Evolutionary conservation across 2,888 invertebrate genomes (phyloP).

Genomic region (Apodemia zela): DNA sequence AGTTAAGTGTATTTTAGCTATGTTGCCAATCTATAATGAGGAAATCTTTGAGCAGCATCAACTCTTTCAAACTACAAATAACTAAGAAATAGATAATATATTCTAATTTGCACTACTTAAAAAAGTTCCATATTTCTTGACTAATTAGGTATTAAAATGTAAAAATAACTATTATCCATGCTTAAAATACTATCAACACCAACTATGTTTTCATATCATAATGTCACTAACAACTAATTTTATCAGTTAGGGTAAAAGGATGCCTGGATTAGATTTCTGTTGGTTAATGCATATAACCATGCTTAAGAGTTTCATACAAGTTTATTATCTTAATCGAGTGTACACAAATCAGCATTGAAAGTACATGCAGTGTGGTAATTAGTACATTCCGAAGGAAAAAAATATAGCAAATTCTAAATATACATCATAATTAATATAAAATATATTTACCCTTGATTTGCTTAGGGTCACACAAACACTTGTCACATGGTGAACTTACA

Average conservation of each 20-base stretch:
- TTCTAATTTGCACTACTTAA: neutral
- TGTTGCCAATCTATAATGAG: too few relatives aligned
- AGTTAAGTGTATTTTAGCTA: too few relatives aligned
- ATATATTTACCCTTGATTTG: conserved; percentile 76
- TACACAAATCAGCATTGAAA: conserved; percentile 55
- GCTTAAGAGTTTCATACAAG: conserved; percentile 51
- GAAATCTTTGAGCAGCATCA: too few relatives aligned
- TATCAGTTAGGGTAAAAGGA: neutral
- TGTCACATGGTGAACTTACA: conserved; percentile 63
- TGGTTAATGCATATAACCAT: conserved; percentile 49
- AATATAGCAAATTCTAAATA: conserved; percentile 67
- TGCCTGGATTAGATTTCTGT: conserved; percentile 23
- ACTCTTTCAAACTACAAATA: conserved; percentile 30
- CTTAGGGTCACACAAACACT: conserved; percentile 76
- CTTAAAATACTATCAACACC: conserved; percentile 11
- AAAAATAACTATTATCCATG: neutral
- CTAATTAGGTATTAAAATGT: too few relatives aligned
- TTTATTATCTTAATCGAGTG: conserved; percentile 45
- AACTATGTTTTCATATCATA: neutral
- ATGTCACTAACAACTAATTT: neutral
- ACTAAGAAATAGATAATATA: conserved; percentile 6
- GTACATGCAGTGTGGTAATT: conserved; percentile 66
- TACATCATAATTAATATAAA: conserved; percentile 66
- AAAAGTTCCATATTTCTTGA: too few relatives aligned
- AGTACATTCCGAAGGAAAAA: conserved; percentile 69